Percentiles rank a stretch among this genome's conserved stretches.
These are phyloP conservation scores for Rhizomys pruinosus DNA, from an alignment of 2,113 vertebrate genomes.

Conservation along the genomic window DNA sequence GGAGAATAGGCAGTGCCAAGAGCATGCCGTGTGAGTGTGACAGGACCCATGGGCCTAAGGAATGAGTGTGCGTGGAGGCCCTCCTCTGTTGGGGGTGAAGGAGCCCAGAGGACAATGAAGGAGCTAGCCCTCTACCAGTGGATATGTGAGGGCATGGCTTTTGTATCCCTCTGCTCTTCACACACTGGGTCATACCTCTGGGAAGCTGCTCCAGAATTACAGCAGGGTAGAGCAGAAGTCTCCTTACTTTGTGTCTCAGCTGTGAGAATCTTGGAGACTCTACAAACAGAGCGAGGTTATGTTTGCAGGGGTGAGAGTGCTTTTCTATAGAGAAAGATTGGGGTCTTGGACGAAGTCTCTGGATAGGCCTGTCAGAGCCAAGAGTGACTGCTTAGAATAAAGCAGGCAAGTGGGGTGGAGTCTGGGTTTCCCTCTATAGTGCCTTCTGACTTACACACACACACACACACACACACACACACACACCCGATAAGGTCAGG, in stretches of 20 bases:
- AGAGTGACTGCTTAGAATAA: slow-evolving; percentile 23
- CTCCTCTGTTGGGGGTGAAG: slow-evolving; percentile 28
- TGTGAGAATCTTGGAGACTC: slow-evolving; percentile 40
- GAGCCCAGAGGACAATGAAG: slow-evolving; percentile 58
- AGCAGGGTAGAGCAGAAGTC: slow-evolving; percentile 48
- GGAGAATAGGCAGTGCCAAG: slow-evolving; percentile 69
- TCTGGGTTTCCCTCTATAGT: slow-evolving; percentile 24
- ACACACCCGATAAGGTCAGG: not conserved
- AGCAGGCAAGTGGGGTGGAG: not conserved
- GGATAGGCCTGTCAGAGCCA: slow-evolving; percentile 47
- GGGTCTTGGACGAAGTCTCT: slow-evolving; percentile 51
- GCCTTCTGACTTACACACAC: slow-evolving; percentile 12
- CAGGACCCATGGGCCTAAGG: slow-evolving; percentile 69
- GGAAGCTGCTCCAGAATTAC: slow-evolving; percentile 45
- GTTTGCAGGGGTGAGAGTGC: slow-evolving; percentile 42
- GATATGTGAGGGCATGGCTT: slow-evolving; percentile 29
- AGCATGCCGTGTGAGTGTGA: slow-evolving; percentile 79
- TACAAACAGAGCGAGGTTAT: slow-evolving; percentile 22
- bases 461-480: not conserved
- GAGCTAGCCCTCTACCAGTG: slow-evolving; percentile 32
- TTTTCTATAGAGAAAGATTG: slow-evolving; percentile 31
- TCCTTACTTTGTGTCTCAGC: slow-evolving; percentile 42
- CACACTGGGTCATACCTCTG: not conserved
- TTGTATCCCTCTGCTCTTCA: not conserved
- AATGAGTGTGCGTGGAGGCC: slow-evolving; percentile 76